Evolutionary conservation across 2,888 invertebrate species (phyloP), one percentile per base, ranked within the genome.

Genomic region (Drosophila setosimentum): DNA sequence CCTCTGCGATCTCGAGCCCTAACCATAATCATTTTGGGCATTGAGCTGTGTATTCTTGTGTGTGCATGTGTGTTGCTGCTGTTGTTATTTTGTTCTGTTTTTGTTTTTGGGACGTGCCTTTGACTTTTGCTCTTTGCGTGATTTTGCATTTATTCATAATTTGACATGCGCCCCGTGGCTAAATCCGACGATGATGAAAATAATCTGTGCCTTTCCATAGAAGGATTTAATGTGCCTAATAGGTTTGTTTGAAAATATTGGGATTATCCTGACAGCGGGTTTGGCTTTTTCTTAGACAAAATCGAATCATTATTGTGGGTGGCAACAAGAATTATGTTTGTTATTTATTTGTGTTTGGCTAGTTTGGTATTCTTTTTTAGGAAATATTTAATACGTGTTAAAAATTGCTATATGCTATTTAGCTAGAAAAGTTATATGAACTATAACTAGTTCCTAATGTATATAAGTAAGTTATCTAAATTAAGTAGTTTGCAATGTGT

Each of bases 101-200:
- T 18, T 57, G 21, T 5, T 51, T 82, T 72, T 76, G 61, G 69
- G 76, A 64, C 60, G 64, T 82, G 73, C 76, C 78, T 85, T 78
- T 89, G 86, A 82, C 79, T 88, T 82, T 87, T 87, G 80, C 71
- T 78, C 58, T 74, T 80, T 83, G 76, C 87, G 83, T 91, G 90
- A 91, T 82, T 87, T 82, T 87, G 90, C 91, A 83, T 86, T 90
- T 80, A 80, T 82, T 85, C 76, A 90, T 90, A 91, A 91, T 91
- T 91, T 91, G 92, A 92, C 92, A 88, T 89, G 91, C 91, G 89
- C 88, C 91, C 92, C 91, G 89, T 87, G 85, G 91, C 83, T 82
- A 82, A 90, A 86, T 83, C 91, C 86, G 90, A 91, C 80, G 87
- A 91, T 91, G 90, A 90, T 90, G 90, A 90, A 91, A 91, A 89